A percentile compares a stretch with the other conserved stretches of the same genome.
phyloP scores from a whole-genome alignment of 2,113 vertebrate species.

The Mustela lutreola region DNA sequence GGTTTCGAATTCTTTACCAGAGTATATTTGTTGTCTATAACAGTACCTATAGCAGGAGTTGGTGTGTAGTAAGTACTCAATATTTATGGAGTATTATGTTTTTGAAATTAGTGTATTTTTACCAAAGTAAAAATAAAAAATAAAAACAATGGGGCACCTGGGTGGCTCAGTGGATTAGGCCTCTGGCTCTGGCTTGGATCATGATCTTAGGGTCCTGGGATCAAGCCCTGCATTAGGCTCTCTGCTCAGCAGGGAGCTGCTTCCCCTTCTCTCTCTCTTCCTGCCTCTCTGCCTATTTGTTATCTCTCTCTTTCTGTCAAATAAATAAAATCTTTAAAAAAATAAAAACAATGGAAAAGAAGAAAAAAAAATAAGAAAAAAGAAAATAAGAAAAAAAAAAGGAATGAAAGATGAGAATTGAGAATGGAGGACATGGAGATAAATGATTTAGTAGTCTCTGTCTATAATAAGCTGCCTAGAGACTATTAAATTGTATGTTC shows the following conservation, averaged over 20 bases:
- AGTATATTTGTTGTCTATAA: neutral
- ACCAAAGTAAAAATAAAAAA: neutral
- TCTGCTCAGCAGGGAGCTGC: too few species aligned
- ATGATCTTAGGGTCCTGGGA: too few species aligned
- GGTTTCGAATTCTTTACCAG: neutral
- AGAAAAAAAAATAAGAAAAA: neutral
- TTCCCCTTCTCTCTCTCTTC: too few species aligned
- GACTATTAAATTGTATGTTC: neutral
- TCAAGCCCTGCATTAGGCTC: too few species aligned
- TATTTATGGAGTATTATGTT: neutral
- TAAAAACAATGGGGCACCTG: neutral
- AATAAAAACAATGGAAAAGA: neutral
- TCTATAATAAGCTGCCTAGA: neutral
- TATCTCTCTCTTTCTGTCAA: too few species aligned
- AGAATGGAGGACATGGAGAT: neutral
- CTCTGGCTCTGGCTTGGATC: too few species aligned
- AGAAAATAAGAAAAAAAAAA: neutral
- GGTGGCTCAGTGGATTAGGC: too few species aligned
- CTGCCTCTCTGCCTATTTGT: too few species aligned
- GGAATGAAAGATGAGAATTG: neutral
- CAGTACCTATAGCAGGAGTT: neutral
- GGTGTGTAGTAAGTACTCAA: neutral
- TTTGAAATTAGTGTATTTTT: neutral
- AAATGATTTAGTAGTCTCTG: neutral
- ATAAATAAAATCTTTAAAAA: too few species aligned